Base-by-base conservation (phyloP, 37 sponge, comb jelly and placozoan genomes). In the Agelas oroides region DNA sequence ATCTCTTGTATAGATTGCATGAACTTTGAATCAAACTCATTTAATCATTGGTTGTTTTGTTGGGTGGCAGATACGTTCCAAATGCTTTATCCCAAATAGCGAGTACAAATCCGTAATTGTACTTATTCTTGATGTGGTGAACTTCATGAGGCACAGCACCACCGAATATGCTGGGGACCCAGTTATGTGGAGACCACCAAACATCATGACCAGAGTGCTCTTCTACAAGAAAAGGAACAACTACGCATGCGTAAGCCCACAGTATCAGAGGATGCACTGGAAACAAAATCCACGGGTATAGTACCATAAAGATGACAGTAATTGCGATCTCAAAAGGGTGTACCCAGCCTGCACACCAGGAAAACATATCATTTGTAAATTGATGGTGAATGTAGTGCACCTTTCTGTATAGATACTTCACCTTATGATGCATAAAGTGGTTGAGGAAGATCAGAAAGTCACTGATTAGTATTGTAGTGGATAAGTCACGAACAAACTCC, bases 121-220 rank as follows among this genome's bases (percentile, higher is more conserved):
- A 19, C 19, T 76, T 76, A 18, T 28, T 36, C 27, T 76, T 76
- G 62, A 76, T 19, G 23, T 76, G 77, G 34, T 76, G 77, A 33
- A 76, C 61, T 3, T 76, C 77, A 30, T 76, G 77, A 30, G 77
- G 77, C 3, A 76, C 77, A 76, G 77, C 77, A 21, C 77, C 77
- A 30, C 77, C 77, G 36, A 55, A 76, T 56, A 76, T 57, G 20
- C 23, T 30, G 18, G 77, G 77, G 21, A 76, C 56, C 77, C 33
- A 32, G 6, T 58, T 28, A 18, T n/a, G 2, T 21, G 77, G 77
- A 23, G 77, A 55, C 77, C 77, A 76, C 77, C 77, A 76, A 1
- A 76, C 77, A 5, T 76, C 61, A 20, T 76, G 77, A 33, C 34
- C 34, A 32, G 61, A 76, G 28, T 76, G 77, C 35, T 76, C 77